Evolutionary conservation across 2,888 invertebrate genomes (phyloP).

Genomic region (Chymomyza fuscimana): DNA sequence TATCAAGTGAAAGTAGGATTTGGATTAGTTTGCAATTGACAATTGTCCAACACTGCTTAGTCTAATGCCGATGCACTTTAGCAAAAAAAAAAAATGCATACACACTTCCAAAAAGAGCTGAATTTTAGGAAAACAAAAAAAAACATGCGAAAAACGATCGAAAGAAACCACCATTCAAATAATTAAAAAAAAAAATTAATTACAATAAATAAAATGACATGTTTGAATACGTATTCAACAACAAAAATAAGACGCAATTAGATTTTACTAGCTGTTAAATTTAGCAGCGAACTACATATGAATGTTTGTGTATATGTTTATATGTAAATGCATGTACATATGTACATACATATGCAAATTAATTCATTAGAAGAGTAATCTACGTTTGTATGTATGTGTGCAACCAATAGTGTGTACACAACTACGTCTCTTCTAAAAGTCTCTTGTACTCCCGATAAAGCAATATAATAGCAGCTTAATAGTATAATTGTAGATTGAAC

Average conservation of each 20-base stretch:
- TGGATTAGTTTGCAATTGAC: background rate
- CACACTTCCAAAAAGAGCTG: background rate
- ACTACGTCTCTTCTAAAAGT: no score
- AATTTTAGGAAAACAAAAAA: no score
- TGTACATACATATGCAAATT: background rate
- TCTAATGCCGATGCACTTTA: slow-evolving; percentile 10
- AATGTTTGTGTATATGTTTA: background rate
- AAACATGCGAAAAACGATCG: no score
- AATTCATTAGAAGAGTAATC: no score
- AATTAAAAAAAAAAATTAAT: background rate
- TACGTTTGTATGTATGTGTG: no score
- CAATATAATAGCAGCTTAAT: background rate
- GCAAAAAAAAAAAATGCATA: background rate
- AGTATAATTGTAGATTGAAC: background rate
- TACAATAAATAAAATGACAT: background rate
- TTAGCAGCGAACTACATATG: slow-evolving; percentile 16
- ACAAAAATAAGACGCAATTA: slow-evolving; percentile 66
- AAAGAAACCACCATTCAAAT: no score
- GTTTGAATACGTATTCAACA: slow-evolving; percentile 5
- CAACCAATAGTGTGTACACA: no score
- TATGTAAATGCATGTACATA: background rate
- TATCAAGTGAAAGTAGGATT: no score
- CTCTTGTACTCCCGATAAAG: no score
- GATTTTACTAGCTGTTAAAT: slow-evolving; percentile 35
- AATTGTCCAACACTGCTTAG: slow-evolving; percentile 13